phyloP scores from a whole-genome alignment of 1,140 invertebrate species.

The Sogatella furcifera region DNA sequence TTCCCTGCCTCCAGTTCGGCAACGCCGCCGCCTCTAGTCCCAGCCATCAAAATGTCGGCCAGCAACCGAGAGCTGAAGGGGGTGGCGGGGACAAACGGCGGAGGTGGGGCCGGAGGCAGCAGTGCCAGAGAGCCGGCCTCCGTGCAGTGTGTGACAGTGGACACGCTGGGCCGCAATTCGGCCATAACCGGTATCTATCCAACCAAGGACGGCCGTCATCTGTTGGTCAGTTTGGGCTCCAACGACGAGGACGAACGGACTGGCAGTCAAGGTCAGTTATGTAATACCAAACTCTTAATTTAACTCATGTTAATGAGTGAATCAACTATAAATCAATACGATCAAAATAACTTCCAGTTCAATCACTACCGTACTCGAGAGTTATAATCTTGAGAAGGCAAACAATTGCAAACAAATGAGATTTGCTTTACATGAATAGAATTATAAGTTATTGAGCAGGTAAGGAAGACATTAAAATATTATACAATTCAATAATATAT shows the following conservation, averaged over 20 bases:
- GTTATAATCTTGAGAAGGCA: too few relatives aligned
- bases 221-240: conserved; percentile 48
- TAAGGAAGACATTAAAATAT: too few relatives aligned
- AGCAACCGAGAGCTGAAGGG: not conserved
- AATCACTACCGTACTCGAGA: too few relatives aligned
- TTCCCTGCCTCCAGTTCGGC: conserved; percentile 36
- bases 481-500: too few relatives aligned
- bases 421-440: too few relatives aligned
- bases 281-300: too few relatives aligned
- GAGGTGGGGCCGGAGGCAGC: not conserved
- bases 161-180: conserved; percentile 28
- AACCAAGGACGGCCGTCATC: conserved; percentile 48
- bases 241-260: not conserved
- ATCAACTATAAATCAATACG: too few relatives aligned
- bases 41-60: too few relatives aligned
- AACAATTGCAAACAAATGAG: too few relatives aligned
- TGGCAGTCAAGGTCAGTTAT: not conserved
- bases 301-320: too few relatives aligned
- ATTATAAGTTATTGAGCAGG: too few relatives aligned
- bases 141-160: conserved; percentile 32
- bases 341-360: too few relatives aligned
- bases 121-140: conserved; percentile 33
- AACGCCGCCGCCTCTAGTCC: conserved; percentile 22
- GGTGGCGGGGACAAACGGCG: not conserved
- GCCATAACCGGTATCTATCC: conserved; percentile 47